phyloP scores from a whole-genome alignment of 2,888 invertebrate genomes.

The Nemotelus pantherinus region DNA sequence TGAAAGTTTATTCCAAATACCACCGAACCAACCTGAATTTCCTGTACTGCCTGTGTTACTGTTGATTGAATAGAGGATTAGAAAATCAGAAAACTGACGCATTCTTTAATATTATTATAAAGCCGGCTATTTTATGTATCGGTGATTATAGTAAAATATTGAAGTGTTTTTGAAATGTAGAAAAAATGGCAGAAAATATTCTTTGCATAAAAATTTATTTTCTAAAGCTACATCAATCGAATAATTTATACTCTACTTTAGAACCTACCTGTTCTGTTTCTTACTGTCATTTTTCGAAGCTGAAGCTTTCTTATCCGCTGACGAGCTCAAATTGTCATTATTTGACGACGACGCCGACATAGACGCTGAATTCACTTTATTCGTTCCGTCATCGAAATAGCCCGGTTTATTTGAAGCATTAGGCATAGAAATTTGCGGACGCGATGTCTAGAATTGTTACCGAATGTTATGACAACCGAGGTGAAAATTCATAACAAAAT shows the following conservation, averaged over 20 bases:
- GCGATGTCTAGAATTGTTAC: constrained; percentile 47
- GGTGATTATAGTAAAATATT: no score
- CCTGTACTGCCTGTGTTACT: constrained; percentile 20
- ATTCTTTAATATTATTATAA: no score
- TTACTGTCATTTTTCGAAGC: constrained; percentile 18
- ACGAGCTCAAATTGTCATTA: not conserved
- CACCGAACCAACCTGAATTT: constrained; percentile 82
- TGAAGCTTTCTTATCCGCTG: constrained; percentile 24
- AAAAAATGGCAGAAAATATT: no score
- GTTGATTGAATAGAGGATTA: not conserved
- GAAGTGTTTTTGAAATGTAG: no score
- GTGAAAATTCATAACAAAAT: constrained; percentile 16
- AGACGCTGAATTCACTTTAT: not conserved
- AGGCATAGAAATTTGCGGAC: constrained; percentile 70
- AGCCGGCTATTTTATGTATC: no score
- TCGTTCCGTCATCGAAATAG: constrained; percentile 54
- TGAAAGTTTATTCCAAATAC: constrained; percentile 84
- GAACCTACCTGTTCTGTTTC: constrained; percentile 26
- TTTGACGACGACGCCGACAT: not conserved
- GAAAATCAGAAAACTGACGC: not conserved
- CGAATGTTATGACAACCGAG: constrained; percentile 31
- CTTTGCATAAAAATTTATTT: no score
- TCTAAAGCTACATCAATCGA: no score
- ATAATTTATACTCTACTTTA: no score
- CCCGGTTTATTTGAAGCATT: constrained; percentile 64